Evolutionary conservation across 2,797 vertebrate genomes (phyloP).

Genomic region (Pipistrellus nathusii): DNA sequence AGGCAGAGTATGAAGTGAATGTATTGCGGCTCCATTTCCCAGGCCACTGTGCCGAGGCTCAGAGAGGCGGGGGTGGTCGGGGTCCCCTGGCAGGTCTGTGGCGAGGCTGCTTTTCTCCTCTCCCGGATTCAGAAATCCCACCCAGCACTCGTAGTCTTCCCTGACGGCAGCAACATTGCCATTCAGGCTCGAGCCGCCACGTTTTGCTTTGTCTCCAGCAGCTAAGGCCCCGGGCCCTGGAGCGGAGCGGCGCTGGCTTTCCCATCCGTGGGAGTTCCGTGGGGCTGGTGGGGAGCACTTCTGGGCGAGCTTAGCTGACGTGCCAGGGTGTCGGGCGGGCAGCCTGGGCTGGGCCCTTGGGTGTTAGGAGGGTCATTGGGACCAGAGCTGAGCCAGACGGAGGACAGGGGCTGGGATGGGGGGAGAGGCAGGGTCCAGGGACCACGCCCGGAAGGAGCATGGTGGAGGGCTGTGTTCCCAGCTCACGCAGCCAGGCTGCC

Average conservation of each 20-base stretch:
- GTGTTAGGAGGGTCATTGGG: not conserved
- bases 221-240: not conserved
- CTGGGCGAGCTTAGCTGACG: not conserved
- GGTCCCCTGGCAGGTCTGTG: not conserved
- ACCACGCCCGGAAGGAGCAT: not conserved
- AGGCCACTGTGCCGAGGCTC: not conserved
- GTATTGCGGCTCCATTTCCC: not conserved
- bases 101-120: not conserved
- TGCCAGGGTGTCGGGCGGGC: not conserved
- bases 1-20: not conserved
- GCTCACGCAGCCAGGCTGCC: not conserved
- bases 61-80: not conserved
- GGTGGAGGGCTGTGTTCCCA: not conserved
- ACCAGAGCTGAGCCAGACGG: not conserved
- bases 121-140: not conserved
- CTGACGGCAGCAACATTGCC: not conserved
- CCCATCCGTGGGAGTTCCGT: not conserved
- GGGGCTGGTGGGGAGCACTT: not conserved
- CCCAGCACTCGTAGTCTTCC: not conserved
- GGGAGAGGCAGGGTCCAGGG: not conserved
- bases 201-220: not conserved
- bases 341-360: not conserved
- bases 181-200: not conserved
- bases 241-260: not conserved
- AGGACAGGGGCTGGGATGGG: not conserved